phyloP scores from a whole-genome alignment of 2,797 vertebrate genomes.

The Gallinago solitaria region DNA sequence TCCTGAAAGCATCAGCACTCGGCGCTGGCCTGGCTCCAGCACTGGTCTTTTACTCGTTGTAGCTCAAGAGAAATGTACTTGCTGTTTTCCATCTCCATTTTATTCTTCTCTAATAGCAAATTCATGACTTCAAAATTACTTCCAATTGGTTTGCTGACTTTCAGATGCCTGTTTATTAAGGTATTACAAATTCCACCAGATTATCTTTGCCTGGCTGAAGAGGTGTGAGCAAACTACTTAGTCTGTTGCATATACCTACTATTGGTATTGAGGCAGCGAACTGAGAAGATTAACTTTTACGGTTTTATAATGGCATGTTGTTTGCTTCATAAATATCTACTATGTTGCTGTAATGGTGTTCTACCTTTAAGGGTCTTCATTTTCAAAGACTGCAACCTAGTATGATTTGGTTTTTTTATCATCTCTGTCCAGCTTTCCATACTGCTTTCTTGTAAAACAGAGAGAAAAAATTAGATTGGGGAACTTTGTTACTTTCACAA shows the following conservation, averaged over 20 bases:
- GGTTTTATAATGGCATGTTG: background rate
- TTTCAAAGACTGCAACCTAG: background rate
- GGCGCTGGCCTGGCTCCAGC: background rate
- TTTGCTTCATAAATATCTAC: background rate
- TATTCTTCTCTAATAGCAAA: background rate
- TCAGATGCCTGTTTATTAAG: constrained; percentile 6
- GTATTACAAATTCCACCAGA: background rate
- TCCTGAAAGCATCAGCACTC: background rate
- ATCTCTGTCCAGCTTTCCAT: background rate
- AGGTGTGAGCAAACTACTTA: background rate
- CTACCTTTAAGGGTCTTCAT: background rate
- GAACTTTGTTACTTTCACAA: background rate
- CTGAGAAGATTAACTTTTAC: background rate
- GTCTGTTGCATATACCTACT: background rate
- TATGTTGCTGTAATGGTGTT: background rate
- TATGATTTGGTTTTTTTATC: background rate
- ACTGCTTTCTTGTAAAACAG: background rate
- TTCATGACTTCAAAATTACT: background rate
- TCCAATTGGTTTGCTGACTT: background rate
- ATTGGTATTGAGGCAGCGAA: background rate
- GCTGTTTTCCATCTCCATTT: background rate
- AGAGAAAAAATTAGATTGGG: background rate
- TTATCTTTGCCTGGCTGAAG: constrained; percentile 4
- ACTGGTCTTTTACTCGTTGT: background rate
- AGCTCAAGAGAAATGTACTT: background rate